Base-by-base conservation (phyloP, 2,888 invertebrate species). In the Phlogophora meticulosa region DNA sequence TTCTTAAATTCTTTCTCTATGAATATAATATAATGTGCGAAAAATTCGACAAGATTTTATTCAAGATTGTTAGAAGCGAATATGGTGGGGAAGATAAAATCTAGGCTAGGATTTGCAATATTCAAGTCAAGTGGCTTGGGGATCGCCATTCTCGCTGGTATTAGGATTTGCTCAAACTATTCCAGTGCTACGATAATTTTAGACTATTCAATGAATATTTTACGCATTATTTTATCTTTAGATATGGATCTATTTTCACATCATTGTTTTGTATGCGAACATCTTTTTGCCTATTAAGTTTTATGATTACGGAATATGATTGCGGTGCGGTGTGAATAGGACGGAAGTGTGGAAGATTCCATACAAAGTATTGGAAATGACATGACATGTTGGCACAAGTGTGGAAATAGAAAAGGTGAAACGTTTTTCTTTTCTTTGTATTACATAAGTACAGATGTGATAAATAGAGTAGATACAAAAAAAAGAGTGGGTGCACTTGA, bases 21-120 rank as follows among this genome's bases (percentile, higher is more conserved):
- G 72, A 78, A 70, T 80, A 70, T 52, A 61, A 46, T 62, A 78
- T 63, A 56, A 51, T 24, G 71, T 43, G 17, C 34, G 36, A 62
- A 63, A 80, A 75, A 71, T 58, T 77, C 67, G 53, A 60, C 61
- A 67, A 55, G 60, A 70, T 76, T 73, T 73, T 73, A 76, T 83
- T 82, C 82, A 84, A 76, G 73, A 82, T 69, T 62, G 66, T 69
- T 64, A 72, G 68, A 68, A 72, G 74, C 63, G 71, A 79, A 81
- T 84, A 81, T 73, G 74, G 83, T 80, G 76, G 80, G 81, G 22
- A 75, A 74, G 85, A 86, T 87, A 86, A 87, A 87, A 88, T 88
- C 88, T 85, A 83, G 86, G 85, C 79, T 80, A 78, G 85, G 83
- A 86, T 87, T 83, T 86, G 85, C 87, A 87, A 88, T 87, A 86